phyloP scores from a whole-genome alignment of 2,113 vertebrate genomes.

The Chionis minor region DNA sequence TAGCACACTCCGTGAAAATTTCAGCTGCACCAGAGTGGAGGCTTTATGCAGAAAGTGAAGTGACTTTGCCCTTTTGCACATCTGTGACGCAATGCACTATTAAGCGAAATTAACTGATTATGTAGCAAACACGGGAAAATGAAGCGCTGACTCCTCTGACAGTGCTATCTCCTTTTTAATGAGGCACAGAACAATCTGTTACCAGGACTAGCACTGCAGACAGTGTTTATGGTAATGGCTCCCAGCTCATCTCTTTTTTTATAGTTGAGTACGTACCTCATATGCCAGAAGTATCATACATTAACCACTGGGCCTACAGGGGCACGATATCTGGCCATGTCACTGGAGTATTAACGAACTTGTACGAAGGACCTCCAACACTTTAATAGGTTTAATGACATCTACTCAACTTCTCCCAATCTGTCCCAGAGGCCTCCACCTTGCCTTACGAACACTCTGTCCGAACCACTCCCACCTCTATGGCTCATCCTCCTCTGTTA shows the following conservation, averaged over 20 bases:
- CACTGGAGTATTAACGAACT: neutral
- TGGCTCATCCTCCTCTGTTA: neutral
- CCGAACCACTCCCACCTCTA: neutral
- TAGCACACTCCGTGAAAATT: neutral
- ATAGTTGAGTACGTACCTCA: neutral
- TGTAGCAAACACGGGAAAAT: slow-evolving; percentile 25
- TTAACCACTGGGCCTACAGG: neutral
- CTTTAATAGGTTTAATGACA: neutral
- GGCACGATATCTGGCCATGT: neutral
- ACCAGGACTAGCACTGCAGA: neutral
- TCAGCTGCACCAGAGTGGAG: neutral
- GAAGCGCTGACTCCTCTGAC: slow-evolving; percentile 27
- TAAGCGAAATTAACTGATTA: slow-evolving; percentile 64
- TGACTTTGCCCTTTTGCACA: neutral
- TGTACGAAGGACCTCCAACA: neutral
- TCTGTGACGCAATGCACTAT: neutral
- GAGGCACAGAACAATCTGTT: slow-evolving; percentile 43
- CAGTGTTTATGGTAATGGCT: neutral
- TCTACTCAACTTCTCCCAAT: neutral
- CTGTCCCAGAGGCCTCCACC: neutral
- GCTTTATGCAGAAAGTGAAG: neutral
- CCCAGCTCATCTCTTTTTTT: slow-evolving; percentile 7
- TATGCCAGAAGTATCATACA: neutral
- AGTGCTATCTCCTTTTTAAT: neutral
- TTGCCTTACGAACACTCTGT: neutral